Base-by-base conservation (phyloP, 2,797 vertebrate genomes). In the Dallia pectoralis region DNA sequence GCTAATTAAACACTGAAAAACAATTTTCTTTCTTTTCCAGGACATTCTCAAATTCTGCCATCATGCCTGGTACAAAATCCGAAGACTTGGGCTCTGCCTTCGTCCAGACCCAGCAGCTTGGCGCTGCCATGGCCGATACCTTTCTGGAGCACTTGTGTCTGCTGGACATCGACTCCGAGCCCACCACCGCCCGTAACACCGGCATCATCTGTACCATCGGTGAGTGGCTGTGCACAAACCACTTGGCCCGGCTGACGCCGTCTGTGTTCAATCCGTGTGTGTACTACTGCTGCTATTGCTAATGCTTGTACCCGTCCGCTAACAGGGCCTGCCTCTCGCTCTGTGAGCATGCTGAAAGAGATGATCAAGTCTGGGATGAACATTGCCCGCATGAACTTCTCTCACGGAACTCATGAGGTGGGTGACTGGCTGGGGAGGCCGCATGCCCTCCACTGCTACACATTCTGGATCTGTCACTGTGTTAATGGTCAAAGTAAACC, bases 301-400 rank as follows among this genome's bases (percentile, higher is more conserved):
- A 19, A 16, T 49, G 48, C n/a, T 30, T 48, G 9, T 65, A 64
- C 61, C 51, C 19, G 2, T 4, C n/a, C 32, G 32, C 16, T 19
- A 63, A 63, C 87, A 99, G 98, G 98, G 8, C 98, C 98, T 0
- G 98, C 94, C 71, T 99, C 97, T 76, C 94, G 97, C 36, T 94
- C 96, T 0, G 95, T 99, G 82, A 96, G 96, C 0, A 98, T 75
- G 0, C 89, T 99, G 88, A 95, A 96, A 87, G 96, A 99, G 90
- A 99, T 99, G 98, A 99, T 99, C 87, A 98, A 98, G 88, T 96
- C 98, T 87, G 98, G 98, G 80, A 99, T 99, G 98, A 99, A 99
- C 66, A 95, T 99, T 75, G 98, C 98, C 74, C 97, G 97, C 65
- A 73, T 99, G 89, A 99, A 99, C 94, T 99, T 99, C 91, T 99